Conservation (phyloP, 2,797 vertebrate genomes). For the Jordanella pulchra region DNA sequence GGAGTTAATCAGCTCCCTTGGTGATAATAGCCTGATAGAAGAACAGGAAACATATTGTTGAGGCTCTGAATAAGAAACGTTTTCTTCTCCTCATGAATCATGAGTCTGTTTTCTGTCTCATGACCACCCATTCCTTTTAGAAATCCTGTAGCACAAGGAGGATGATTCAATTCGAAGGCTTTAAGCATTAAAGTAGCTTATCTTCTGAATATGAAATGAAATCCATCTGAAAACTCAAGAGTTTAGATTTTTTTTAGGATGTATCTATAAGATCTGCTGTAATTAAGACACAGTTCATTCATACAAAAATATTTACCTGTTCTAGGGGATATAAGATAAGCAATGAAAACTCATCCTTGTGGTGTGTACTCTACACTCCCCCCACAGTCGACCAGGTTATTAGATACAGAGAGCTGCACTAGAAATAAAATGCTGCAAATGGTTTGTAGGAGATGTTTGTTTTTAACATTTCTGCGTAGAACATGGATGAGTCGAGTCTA, state of each 20-base stretch:
- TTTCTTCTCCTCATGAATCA: conserved; percentile 8
- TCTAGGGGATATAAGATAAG: no score
- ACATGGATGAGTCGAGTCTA: no score
- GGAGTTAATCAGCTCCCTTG: conserved; percentile 18
- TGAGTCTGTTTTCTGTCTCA: conserved; percentile 35
- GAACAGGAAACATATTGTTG: conserved; percentile 32
- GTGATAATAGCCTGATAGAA: conserved; percentile 11
- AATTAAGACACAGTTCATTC: no score
- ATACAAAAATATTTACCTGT: no score
- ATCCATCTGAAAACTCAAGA: conserved; percentile 10
- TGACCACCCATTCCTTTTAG: conserved; percentile 5
- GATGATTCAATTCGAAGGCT: not conserved
- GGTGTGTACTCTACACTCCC: no score
- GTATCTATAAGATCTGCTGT: no score
- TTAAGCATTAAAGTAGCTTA: conserved; percentile 1
- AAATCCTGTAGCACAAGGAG: not conserved
- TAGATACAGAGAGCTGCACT: no score
- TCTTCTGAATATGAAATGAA: conserved; percentile 1
- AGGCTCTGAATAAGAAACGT: conserved; percentile 17
- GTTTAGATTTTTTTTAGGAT: conserved; percentile 23
- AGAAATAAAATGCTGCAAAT: no score
- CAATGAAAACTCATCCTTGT: no score
- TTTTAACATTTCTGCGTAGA: no score
- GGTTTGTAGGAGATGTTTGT: no score
- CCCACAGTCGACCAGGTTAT: no score